Percentiles rank a stretch among this genome's conserved stretches.
Conservation (phyloP, 1,140 invertebrate species). For the Drosophila miranda region DNA sequence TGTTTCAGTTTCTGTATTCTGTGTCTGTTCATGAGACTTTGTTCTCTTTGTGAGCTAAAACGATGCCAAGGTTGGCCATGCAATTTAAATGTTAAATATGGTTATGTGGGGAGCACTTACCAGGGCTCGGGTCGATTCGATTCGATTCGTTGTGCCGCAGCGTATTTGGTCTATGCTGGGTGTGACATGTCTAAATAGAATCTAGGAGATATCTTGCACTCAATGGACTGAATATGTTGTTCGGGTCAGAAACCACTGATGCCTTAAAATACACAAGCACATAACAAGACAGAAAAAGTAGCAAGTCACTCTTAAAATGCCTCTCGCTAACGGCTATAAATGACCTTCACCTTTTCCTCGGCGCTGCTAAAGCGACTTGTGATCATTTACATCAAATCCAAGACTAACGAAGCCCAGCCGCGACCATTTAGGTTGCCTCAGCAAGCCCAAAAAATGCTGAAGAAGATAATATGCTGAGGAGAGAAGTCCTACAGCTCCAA, state of each 20-base stretch:
- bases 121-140: constrained; percentile 14
- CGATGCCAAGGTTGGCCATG: constrained; percentile 37
- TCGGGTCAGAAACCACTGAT: constrained; percentile 21
- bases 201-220: constrained; percentile 3
- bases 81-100: constrained; percentile 44
- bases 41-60: constrained; percentile 34
- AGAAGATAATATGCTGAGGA: background rate
- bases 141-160: background rate
- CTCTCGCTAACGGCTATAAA: constrained; percentile 17
- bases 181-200: constrained; percentile 29
- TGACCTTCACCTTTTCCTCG: constrained; percentile 51
- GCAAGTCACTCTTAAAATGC: constrained; percentile 16
- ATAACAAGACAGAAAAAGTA: constrained; percentile 1
- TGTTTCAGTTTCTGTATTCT: background rate
- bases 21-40: constrained; percentile 6
- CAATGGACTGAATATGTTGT: constrained; percentile 8
- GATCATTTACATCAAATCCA: constrained; percentile 45
- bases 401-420: constrained; percentile 22
- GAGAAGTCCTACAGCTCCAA: constrained; percentile 1
- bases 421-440: constrained; percentile 12
- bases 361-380: constrained; percentile 15
- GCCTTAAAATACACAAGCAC: too few relatives aligned
- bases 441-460: constrained; percentile 3
- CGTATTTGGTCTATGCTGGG: constrained; percentile 1
- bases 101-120: constrained; percentile 30